Base-by-base conservation (phyloP, 2,113 vertebrate genomes). In the Grantiella picta region DNA sequence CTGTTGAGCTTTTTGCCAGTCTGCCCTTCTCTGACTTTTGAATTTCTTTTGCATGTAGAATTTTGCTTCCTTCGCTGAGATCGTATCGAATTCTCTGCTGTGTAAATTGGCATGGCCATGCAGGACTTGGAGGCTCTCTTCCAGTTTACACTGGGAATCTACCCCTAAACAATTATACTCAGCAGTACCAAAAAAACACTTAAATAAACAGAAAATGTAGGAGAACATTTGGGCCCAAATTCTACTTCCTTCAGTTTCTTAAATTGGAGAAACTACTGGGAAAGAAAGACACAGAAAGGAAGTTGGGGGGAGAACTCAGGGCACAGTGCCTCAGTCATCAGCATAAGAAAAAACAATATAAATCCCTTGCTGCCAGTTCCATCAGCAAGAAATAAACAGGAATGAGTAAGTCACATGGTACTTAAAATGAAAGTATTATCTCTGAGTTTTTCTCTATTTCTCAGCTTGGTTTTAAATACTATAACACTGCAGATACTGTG, bases 101-200 rank as follows among this genome's bases (percentile, higher is more conserved):
- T 92, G 85, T 93, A 76, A 94, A 89, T 92, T 96, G 94, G 93
- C 90, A 93, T 10, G 73, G 40, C 44, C 75, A n/a, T 0, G 65
- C 38, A 83, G 88, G 44, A 38, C 45, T 86, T n/a, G 4, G 64
- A 68, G 88, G 72, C 57, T 88, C n/a, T 83, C 71, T 93, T 88
- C 93, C 90, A 95, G 92, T 83, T 94, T 95, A 86, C 64, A 83
- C 54, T 80, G 63, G 92, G 61, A 88, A 73, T 80, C 44, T 93
- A 90, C 60, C 40, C 86, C 79, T 71, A 93, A 92, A 93, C 68
- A 95, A 90, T 95, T 96, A 89, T 64, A 68, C 35, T 86, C 68
- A 86, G 93, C 64, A 90, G 52, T 72, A 90, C 38, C 82, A 82
- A 82, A 89, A 94, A 76, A 14, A 0, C 40, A 89, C 68, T 97